Base-by-base conservation (phyloP, 1,140 invertebrate species). In the Sitophilus oryzae region DNA sequence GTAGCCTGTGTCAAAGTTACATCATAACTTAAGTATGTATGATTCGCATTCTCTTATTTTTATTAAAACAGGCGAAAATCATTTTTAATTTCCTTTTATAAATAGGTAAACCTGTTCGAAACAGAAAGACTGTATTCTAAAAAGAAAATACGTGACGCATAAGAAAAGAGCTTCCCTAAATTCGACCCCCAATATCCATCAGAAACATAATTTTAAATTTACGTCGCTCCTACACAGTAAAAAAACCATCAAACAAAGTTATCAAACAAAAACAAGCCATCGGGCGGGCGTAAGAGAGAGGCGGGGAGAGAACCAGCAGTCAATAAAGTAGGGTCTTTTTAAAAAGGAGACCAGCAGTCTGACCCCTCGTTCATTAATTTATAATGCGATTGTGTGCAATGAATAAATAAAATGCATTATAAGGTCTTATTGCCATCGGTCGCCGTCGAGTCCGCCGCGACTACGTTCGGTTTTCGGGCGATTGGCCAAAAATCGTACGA, bases 351-450 rank as follows among this genome's bases (percentile, higher is more conserved):
- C n/a, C n/a, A n/a, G 57, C 55, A 53, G 58, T 61, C 63, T 68
- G 67, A 68, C 67, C 67, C 67, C 62, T 48, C 44, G 41, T 65
- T 69, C 65, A 70, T 71, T 67, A 71, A 71, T 71, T 66, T 68
- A 69, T 69, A 60, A 71, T 60, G 62, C 66, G 69, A 71, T 71
- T 71, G 69, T 71, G 66, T 66, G 68, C 65, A 63, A 71, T 71
- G 69, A 71, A 71, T 71, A 71, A 71, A 61, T 71, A 67, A 71
- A 61, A 62, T 61, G 67, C 69, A 71, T 71, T 69, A 71, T 69
- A 69, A 68, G 67, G 64, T 59, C 53, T 56, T 50, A 61, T 46
- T 49, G 43, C 53, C 51, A 58, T 58, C 51, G 59, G 51, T 52
- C 52, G 42, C 37, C 21, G 40, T 20, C 25, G n/a, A n/a, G n/a